Evolutionary conservation across 2,797 vertebrate genomes (phyloP), one percentile per base, ranked within the genome.

Genomic region (Acrossocheilus wenchowensis): DNA sequence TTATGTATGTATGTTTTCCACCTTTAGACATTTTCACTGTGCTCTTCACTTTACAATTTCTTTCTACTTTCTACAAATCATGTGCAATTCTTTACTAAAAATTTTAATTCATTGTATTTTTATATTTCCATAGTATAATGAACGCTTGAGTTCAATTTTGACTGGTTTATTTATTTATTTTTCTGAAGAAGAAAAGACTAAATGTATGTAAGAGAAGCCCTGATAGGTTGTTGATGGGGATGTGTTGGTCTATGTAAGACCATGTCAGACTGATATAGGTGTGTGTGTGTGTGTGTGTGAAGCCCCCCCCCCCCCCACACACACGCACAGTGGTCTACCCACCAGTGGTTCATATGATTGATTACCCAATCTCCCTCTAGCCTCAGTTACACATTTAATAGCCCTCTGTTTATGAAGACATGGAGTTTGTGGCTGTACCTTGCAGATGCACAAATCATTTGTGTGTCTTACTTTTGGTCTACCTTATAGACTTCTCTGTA

Each of bases 321-420:
- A 68, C 54, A 88, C 57, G 60, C 62, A 73, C 57, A 57, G 79
- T 88, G 84, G 77, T 81, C 41, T 48, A 39, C 54, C 52, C 77
- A 62, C 26, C 81, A 60, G 52, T 74, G 73, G 43, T 69, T 50
- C 19, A 30, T 83, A 87, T 91, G 90, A 92, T 91, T 88, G 85
- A 92, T 92, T 80, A 88, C 81, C 83, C 86, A 87, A 85, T 91
- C 90, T 86, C 79, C 39, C 71, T 57, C 43, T 86, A 86, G 87
- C 81, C 82, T 73, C 87, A 80, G 62, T 78, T 88, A 82, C 77
- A 88, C 88, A 88, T 90, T 92, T 92, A 90, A 91, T 89, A 88
- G 89, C 54, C 77, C 39, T 84, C 85, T 86, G 88, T 91, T 90
- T 92, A 91, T 86, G 77, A 89, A 89, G 87, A 90, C 87, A 82